A percentile compares a stretch with the other conserved stretches of the same genome.
These are phyloP conservation scores for Panthera uncia DNA, from an alignment of 2,113 vertebrate genomes.

Conservation along the genomic window DNA sequence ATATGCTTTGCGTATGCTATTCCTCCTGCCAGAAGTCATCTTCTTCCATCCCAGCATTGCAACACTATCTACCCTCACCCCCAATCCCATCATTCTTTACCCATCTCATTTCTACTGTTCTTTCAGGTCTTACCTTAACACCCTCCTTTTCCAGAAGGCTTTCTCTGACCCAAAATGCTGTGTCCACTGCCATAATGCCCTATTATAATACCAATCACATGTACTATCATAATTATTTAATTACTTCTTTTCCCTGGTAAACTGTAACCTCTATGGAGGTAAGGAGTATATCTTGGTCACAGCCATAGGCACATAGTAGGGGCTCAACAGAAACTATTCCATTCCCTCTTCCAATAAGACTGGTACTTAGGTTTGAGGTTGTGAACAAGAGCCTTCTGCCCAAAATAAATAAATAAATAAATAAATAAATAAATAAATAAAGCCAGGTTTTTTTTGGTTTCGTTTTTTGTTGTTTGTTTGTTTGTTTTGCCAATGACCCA, in stretches of 20 bases:
- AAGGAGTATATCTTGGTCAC: not conserved
- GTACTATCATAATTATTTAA: not conserved
- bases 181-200: not conserved
- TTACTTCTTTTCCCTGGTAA: not conserved
- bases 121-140: not conserved
- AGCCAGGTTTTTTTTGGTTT: not conserved
- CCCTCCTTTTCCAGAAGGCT: not conserved
- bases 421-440: not conserved
- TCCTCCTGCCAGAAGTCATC: not conserved
- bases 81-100: not conserved
- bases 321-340: not conserved
- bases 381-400: not conserved
- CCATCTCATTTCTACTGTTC: not conserved
- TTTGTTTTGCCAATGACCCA: not conserved
- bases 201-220: not conserved
- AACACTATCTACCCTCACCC: not conserved
- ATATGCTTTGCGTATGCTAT: not conserved
- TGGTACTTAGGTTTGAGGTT: not conserved
- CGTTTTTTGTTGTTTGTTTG: not conserved
- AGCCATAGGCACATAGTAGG: not conserved
- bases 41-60: not conserved
- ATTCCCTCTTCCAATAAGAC: conserved; percentile 6
- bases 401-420: no score
- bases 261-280: not conserved
- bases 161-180: not conserved